A percentile compares a stretch with the other conserved stretches of the same genome.
Evolutionary conservation across 2,797 vertebrate species (phyloP).

Genomic region (Xerus rutilus): DNA sequence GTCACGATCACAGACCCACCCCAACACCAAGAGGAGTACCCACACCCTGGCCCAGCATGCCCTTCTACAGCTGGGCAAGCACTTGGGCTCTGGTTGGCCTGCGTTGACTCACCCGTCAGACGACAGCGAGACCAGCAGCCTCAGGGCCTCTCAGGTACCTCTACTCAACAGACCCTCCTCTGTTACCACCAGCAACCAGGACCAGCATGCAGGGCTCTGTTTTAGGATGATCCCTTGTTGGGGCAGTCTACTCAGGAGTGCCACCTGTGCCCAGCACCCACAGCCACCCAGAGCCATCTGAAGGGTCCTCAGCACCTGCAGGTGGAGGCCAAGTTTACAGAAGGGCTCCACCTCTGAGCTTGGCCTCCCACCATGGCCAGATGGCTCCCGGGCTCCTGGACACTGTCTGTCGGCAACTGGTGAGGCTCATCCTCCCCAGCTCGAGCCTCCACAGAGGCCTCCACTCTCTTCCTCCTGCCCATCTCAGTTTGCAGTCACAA

Average conservation of each 20-base stretch:
- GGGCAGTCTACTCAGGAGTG: not conserved
- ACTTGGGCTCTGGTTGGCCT: not conserved
- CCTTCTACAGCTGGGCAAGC: not conserved
- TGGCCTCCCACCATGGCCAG: too few relatives aligned
- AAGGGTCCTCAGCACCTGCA: not conserved
- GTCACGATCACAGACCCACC: not conserved
- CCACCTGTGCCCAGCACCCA: not conserved
- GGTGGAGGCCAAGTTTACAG: not conserved
- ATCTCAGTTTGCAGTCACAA: too few relatives aligned
- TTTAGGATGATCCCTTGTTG: not conserved
- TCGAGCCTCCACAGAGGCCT: not conserved
- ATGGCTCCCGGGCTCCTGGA: too few relatives aligned
- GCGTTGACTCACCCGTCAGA: not conserved
- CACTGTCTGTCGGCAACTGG: not conserved
- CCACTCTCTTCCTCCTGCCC: not conserved
- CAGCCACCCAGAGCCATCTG: not conserved
- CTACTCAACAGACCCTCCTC: too few relatives aligned
- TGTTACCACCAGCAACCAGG: not conserved
- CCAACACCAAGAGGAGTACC: too few relatives aligned
- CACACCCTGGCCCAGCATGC: not conserved
- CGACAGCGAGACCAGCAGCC: not conserved
- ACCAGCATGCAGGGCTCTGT: not conserved
- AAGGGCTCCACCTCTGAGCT: not conserved
- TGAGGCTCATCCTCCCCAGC: not conserved
- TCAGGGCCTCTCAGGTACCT: too few relatives aligned